phyloP scores from a whole-genome alignment of 2,113 vertebrate species.

The Bagarius yarrelli region DNA sequence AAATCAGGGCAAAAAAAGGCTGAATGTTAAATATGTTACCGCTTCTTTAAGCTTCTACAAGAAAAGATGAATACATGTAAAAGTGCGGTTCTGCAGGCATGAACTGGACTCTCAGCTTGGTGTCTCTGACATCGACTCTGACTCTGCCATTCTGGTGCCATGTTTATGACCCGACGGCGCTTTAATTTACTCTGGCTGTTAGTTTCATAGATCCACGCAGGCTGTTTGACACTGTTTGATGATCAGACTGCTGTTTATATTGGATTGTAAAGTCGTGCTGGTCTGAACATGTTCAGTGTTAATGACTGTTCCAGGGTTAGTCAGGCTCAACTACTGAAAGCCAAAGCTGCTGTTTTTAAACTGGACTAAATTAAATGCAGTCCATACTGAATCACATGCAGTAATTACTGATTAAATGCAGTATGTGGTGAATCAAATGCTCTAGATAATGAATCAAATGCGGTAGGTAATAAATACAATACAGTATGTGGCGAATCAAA shows the following conservation, averaged over 20 bases:
- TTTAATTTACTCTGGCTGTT: slow-evolving; percentile 53
- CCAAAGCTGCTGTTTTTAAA: not conserved
- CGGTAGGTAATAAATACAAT: too few relatives aligned
- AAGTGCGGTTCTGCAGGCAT: not conserved
- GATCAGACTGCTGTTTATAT: slow-evolving; percentile 29
- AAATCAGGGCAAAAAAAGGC: not conserved
- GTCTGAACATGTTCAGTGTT: slow-evolving; percentile 7
- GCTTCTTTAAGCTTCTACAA: not conserved
- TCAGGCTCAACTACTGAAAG: not conserved
- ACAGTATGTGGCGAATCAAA: too few relatives aligned
- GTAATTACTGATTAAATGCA: too few relatives aligned
- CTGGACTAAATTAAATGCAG: too few relatives aligned
- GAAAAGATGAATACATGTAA: not conserved
- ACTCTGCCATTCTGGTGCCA: not conserved
- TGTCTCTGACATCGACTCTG: slow-evolving; percentile 20
- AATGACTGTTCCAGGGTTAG: slow-evolving; percentile 13
- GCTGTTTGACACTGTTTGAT: slow-evolving; percentile 29
- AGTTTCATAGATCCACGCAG: slow-evolving; percentile 52
- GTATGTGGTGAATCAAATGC: too few relatives aligned
- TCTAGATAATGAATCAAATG: too few relatives aligned
- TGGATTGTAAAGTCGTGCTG: not conserved
- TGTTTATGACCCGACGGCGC: slow-evolving; percentile 13
- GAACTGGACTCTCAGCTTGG: slow-evolving; percentile 23
- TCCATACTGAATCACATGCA: too few relatives aligned
- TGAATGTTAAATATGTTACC: not conserved